These are phyloP conservation scores for Enteromius viviparus DNA, from an alignment of 2,797 vertebrate species.

Conservation along the genomic window DNA sequence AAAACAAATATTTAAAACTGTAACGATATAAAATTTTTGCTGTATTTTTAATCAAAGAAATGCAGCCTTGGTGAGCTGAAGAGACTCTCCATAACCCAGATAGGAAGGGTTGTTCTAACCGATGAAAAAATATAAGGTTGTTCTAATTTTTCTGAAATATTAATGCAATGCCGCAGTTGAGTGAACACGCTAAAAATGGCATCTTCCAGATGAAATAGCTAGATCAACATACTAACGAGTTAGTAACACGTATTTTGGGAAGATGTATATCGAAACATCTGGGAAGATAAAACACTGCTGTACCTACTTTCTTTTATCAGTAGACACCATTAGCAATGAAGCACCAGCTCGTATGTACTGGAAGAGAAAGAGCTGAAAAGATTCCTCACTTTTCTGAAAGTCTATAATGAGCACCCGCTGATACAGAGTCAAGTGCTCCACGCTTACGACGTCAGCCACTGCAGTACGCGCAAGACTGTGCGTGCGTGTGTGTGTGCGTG, in stretches of 20 bases:
- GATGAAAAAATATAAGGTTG: too few species aligned
- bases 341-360: constrained; percentile 15
- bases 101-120: neutral
- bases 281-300: neutral
- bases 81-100: neutral
- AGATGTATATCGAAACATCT: neutral
- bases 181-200: neutral
- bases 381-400: neutral
- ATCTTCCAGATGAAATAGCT: neutral
- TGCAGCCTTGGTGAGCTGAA: neutral
- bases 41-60: neutral
- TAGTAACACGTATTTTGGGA: neutral
- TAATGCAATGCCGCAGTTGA: neutral
- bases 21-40: neutral
- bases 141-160: neutral
- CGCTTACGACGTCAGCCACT: constrained; percentile 50
- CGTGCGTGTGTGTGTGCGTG: constrained; percentile 33
- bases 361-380: constrained; percentile 12
- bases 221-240: neutral
- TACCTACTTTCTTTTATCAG: neutral
- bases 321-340: constrained; percentile 36
- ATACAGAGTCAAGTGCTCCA: constrained; percentile 21
- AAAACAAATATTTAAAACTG: too few species aligned
- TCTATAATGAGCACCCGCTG: neutral
- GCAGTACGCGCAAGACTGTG: constrained; percentile 28